Percentiles rank a stretch among this genome's conserved stretches.
Evolutionary conservation across 1,140 invertebrate species (phyloP).

Genomic region (Lerema accius): DNA sequence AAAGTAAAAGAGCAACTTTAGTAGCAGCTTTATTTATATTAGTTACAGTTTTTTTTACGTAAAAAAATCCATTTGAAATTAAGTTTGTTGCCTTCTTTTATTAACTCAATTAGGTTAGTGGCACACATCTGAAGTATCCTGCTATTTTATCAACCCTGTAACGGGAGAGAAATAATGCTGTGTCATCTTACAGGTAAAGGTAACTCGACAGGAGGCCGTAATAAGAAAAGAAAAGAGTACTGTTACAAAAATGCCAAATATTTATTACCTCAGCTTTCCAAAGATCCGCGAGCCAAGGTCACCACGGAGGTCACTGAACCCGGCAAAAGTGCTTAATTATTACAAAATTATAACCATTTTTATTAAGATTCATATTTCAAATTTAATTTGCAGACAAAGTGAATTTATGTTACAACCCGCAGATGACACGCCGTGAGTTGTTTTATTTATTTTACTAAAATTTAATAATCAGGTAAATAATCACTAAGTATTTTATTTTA

Average conservation of each 20-base stretch:
- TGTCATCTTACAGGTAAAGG: constrained; percentile 17
- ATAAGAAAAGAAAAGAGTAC: constrained; percentile 47
- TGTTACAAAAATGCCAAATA: constrained; percentile 52
- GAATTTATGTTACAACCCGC: constrained; percentile 5
- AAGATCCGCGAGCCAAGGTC: constrained; percentile 41
- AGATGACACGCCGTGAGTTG: no score
- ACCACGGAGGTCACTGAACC: constrained; percentile 35
- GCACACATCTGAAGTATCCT: constrained; percentile 2
- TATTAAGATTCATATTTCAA: constrained; percentile 23
- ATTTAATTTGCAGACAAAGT: neutral
- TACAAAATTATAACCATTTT: constrained; percentile 8
- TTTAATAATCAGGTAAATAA: no score
- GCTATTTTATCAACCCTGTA: constrained; percentile 8
- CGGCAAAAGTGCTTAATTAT: constrained; percentile 20
- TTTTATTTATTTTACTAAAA: no score
- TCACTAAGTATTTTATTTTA: no score
- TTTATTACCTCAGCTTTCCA: constrained; percentile 49
- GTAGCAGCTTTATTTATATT: no score
- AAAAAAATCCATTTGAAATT: neutral
- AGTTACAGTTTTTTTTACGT: neutral
- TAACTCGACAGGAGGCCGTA: constrained; percentile 18
- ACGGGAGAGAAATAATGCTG: neutral
- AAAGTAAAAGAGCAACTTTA: no score
- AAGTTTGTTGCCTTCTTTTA: neutral
- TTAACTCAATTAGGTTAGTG: constrained; percentile 24